Evolutionary conservation across 2,888 invertebrate species (phyloP).

Genomic region (Furcula furcula): DNA sequence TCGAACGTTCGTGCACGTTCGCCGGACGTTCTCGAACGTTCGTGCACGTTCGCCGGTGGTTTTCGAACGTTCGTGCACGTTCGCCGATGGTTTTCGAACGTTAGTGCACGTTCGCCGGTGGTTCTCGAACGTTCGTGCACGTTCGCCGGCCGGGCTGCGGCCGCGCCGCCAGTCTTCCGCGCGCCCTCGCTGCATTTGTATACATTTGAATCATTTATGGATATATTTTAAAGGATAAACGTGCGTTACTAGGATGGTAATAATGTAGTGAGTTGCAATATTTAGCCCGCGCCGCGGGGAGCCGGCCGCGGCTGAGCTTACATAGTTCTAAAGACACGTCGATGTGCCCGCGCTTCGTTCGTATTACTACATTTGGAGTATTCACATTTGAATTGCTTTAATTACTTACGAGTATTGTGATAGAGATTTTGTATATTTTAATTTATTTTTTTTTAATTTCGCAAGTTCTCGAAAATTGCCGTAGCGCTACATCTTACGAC

Average conservation of each 20-base stretch:
- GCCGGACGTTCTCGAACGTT: conserved; percentile 1
- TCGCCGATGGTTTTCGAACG: no score
- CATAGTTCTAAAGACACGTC: conserved; percentile 39
- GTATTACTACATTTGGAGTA: conserved; percentile 77
- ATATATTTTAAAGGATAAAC: conserved; percentile 60
- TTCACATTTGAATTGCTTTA: conserved; percentile 81
- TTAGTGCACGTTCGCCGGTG: no score
- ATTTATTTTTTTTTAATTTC: conserved; percentile 81
- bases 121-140: background rate
- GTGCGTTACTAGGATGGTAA: conserved; percentile 64
- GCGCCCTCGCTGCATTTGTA: conserved; percentile 52
- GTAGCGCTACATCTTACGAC: conserved; percentile 75
- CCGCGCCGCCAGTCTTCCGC: conserved; percentile 34
- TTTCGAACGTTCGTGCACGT: background rate
- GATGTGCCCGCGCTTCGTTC: conserved; percentile 63
- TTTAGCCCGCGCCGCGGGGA: conserved; percentile 43
- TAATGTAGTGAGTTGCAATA: conserved; percentile 74
- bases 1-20: background rate
- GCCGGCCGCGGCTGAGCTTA: conserved; percentile 30
- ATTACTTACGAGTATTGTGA: conserved; percentile 82
- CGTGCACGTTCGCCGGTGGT: background rate
- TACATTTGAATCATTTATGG: conserved; percentile 60
- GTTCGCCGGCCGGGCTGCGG: conserved; percentile 2
- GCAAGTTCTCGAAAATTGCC: conserved; percentile 71
- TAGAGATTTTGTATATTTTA: conserved; percentile 82